Conservation (phyloP, 1,140 invertebrate species). For the Drosophila ohnishii region DNA sequence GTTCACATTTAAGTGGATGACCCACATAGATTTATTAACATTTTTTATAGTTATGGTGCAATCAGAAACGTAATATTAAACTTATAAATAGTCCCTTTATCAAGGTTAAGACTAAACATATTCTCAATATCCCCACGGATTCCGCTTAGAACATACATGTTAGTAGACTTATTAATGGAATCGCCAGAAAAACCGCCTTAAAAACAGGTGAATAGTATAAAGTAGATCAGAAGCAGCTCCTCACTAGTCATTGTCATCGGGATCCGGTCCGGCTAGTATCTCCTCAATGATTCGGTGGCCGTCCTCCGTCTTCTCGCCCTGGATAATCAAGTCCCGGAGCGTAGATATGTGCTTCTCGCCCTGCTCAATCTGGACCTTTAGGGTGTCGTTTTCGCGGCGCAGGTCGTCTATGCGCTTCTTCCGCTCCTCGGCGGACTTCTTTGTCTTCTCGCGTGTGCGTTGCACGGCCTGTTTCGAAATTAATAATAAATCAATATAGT, state of each 20-base stretch:
- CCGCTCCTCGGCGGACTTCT: conserved; percentile 68
- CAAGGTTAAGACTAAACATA: conserved; percentile 1
- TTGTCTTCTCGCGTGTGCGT: conserved; percentile 75
- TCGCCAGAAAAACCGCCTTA: conserved; percentile 21
- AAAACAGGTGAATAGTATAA: conserved; percentile 71
- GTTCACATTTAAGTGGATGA: background rate
- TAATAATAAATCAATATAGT: conserved; percentile 41
- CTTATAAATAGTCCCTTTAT: background rate
- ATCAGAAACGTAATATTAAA: background rate
- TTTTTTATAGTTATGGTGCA: background rate
- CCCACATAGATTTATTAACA: conserved; percentile 3
- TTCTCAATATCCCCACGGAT: background rate
- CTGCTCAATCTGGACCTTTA: conserved; percentile 53
- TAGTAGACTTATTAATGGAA: background rate
- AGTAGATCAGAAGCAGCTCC: conserved; percentile 61
- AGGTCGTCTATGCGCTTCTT: conserved; percentile 72
- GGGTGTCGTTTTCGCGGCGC: conserved; percentile 55
- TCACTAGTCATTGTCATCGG: conserved; percentile 69
- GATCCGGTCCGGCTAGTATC: conserved; percentile 55
- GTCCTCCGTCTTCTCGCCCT: conserved; percentile 61
- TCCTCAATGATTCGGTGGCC: conserved; percentile 60
- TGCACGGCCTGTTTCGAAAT: conserved; percentile 68
- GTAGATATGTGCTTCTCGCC: conserved; percentile 56
- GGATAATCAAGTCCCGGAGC: conserved; percentile 60
- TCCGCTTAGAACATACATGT: background rate